Evolutionary conservation across 2,888 invertebrate species (phyloP), one percentile per base, ranked within the genome.

Genomic region (Capitulum mitella): DNA sequence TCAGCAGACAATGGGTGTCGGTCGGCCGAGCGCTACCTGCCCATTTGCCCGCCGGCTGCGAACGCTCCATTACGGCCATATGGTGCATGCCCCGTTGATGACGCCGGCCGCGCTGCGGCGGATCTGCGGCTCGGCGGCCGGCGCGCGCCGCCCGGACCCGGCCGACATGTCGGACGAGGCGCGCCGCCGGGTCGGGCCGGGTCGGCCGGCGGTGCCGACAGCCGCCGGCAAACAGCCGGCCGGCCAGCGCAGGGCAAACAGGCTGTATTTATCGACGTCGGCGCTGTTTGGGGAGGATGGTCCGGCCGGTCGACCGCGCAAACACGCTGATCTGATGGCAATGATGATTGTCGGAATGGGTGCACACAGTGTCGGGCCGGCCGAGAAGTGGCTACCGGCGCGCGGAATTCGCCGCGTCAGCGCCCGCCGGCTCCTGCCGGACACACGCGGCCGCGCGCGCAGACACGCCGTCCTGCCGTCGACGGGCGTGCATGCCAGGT

Each of bases 341-440:
- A 19, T 34, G 64, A 64, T 64, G 64, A 64, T 64, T 64, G 64
- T 64, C 64, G 64, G 26, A 32, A 34, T 19, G 64, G 64, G 34
- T 19, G 64, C 32, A 32, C 64, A 64, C 32, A 32, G 29, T 22
- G 58, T 10, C 58, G 29, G 58, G 22, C 51, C 22, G 51, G 5
- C 51, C 19, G 22, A 51, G 51, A 51, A 51, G 51, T 51, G 51
- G 51, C 51, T 51, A 51, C 51, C 64, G 64, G 34, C 64, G 64
- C 2, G 29, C 64, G 64, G 64, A 64, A 64, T 64, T 34, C 64
- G 64, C 64, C 64, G 16, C 64, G 64, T 64, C 64, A 64, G 16
- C 64, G 64, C 16, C 64, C 16, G 64, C 64, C 64, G 43, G 37
- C 43, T 26, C 6, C 40, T 26, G 26, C 12, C 34, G 12, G 22